Percentiles rank a stretch among this genome's conserved stretches.
phyloP scores from a whole-genome alignment of 2,797 vertebrate genomes.

The Rhinatrema bivittatum region DNA sequence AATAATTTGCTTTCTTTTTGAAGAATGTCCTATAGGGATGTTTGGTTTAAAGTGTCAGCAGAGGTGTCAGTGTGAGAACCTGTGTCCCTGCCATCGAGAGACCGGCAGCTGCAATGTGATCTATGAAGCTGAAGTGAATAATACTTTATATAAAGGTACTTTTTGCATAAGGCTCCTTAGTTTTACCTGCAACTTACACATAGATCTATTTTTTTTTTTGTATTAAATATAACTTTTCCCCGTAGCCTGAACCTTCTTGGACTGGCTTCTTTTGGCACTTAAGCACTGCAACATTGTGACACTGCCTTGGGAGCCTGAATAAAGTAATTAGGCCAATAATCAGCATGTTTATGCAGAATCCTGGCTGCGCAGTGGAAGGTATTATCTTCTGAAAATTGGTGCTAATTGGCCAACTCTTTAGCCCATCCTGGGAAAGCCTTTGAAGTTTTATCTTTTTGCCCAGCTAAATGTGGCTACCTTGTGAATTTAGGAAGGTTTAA shows the following conservation, averaged over 20 bases:
- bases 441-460: no score
- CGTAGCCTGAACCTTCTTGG: neutral
- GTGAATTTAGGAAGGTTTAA: no score
- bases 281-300: no score
- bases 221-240: neutral
- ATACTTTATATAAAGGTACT: constrained; percentile 63
- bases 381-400: no score
- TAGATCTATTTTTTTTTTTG: no score
- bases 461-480: no score
- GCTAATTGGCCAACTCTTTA: no score
- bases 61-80: constrained; percentile 61
- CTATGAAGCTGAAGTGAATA: constrained; percentile 16
- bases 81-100: constrained; percentile 68
- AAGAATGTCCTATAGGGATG: constrained; percentile 75
- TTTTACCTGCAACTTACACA: neutral
- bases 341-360: no score
- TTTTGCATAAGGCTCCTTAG: neutral
- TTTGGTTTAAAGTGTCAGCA: constrained; percentile 62
- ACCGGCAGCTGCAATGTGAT: constrained; percentile 74
- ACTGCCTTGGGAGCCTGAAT: no score
- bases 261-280: neutral
- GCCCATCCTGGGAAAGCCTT: no score
- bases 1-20: neutral
- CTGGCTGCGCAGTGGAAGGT: no score
- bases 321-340: no score